Evolutionary conservation across 1,140 invertebrate genomes (phyloP), one percentile per base, ranked within the genome.

Genomic region (Calosoma granatense): DNA sequence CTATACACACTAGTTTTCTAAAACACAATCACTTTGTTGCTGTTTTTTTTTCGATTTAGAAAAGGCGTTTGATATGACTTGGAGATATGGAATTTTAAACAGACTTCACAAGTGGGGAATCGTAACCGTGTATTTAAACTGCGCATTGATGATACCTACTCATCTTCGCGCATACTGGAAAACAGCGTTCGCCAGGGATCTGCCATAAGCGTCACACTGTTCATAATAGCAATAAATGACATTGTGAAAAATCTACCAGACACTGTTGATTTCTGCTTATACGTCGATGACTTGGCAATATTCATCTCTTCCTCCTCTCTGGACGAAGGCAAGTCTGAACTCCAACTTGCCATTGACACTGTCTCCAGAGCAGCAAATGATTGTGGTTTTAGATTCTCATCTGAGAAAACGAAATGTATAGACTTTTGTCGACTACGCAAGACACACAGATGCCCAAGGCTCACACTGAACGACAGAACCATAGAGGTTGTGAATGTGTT

Each of bases 61-160:
- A 47, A 47, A 47, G 17, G 41, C 41, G 41, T 47, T 47, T 47
- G 41, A 47, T 17, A 47, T 47, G 41, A 47, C 41, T 4, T 47
- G 41, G 41, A 9, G 41, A 17, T 17, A 47, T 17, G 6, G 41
- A 9, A 47, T 47, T 17, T 17, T 47, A 11, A 47, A 47, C 3
- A 6, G 17, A 17, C 17, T 47, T 12, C 15, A 47, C 17, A 17
- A 47, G 9, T 47, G 41, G 41, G 41, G 41, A 9, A 12, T 47
- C 4, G 41, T 4, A 47, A 47, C 41, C 9, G 15, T 12, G 17
- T 17, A 47, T 47, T 47, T 17, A 12, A 17, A 47, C 9, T 47
- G 3, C 41, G 41, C 15, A 6, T 47, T 47, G 15, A 17, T 4
- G 41, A 47, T 11, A 17, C 17, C 3, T 47, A 12, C 4, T 47